Evolutionary conservation across 2,113 vertebrate species (phyloP), one percentile per base, ranked within the genome.

Genomic region (Donacobius atricapilla): DNA sequence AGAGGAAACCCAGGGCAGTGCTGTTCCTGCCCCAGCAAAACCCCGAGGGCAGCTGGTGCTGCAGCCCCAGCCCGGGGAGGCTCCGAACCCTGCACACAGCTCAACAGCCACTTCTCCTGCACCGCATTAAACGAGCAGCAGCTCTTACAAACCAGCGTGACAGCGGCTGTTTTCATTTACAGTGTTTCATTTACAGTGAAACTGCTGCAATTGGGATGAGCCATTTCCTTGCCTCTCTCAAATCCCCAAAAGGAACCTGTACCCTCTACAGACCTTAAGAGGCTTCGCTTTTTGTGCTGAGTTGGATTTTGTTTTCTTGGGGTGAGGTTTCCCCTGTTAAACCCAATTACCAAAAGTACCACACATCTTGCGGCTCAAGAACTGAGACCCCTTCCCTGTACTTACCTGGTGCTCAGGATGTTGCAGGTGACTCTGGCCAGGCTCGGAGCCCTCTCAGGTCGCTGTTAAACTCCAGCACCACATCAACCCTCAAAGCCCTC

Each of bases 261-360:
- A 18, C 16, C n/a, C n/a, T 54, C 50, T 9, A 35, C 25, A 40
- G 35, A 19, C 60, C 2, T 18, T 37, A 37, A 35, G 47, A 60
- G 24, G 9, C 27, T 23, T 15, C 24, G 19, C 30, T 31, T 27
- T 45, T 54, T 66, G 10, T 24, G 17, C 27, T 31, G 57, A 39
- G 23, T 25, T 63, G 24, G 13, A 28, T 44, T 48, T 40, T 17
- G 21, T 4, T 68, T 27, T 8, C 20, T 27, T 28, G 54, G 23
- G 33, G 14, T 24, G 24, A 47, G 44, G 27, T 28, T 24, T 15
- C 3, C 45, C 37, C 45, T 21, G 13, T 47, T 27, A 42, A 66
- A 42, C 25, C 0, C 0, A 61, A 21, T 23, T 8, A 16, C 50
- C 39, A 48, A 47, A 15, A 2, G 35, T 13, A 13, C 8, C 65